These are phyloP conservation scores for Tinea trinotella DNA, from an alignment of 2,888 invertebrate genomes.

Conservation along the genomic window DNA sequence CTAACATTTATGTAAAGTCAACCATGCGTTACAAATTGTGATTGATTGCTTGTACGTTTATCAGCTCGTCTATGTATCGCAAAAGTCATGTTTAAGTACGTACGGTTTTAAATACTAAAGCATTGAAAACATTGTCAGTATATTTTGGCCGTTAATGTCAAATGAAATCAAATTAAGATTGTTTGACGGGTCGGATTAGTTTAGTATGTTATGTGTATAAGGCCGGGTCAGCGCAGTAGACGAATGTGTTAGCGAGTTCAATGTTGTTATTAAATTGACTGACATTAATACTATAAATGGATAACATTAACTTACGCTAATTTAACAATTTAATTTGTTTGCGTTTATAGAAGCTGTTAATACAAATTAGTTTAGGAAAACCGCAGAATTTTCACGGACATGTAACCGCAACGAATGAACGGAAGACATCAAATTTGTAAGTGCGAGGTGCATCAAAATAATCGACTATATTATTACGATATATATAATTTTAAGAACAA, in stretches of 20 bases:
- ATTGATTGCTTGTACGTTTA: slow-evolving; percentile 18
- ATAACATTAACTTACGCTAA: background rate
- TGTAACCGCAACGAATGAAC: background rate
- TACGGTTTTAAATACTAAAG: slow-evolving; percentile 1
- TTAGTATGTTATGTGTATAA: background rate
- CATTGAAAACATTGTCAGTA: slow-evolving; percentile 10
- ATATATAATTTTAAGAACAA: too few relatives aligned
- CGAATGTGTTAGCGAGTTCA: background rate
- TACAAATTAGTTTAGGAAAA: background rate
- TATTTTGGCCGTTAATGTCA: slow-evolving; percentile 5
- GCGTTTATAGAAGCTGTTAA: background rate
- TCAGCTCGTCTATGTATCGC: background rate
- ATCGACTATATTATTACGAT: too few relatives aligned
- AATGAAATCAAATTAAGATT: slow-evolving; percentile 13
- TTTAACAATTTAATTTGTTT: slow-evolving; percentile 4
- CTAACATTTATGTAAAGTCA: slow-evolving; percentile 9
- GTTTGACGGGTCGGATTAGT: background rate
- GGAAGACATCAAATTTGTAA: slow-evolving; percentile 1
- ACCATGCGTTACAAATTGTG: slow-evolving; percentile 20
- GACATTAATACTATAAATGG: background rate
- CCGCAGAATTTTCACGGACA: slow-evolving; percentile 11
- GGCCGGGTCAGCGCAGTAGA: background rate
- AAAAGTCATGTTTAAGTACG: background rate
- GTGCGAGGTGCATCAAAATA: too few relatives aligned
- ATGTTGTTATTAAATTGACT: background rate